Evolutionary conservation across 2,888 invertebrate genomes (phyloP), one percentile per base, ranked within the genome.

Genomic region (Ctena decussata): DNA sequence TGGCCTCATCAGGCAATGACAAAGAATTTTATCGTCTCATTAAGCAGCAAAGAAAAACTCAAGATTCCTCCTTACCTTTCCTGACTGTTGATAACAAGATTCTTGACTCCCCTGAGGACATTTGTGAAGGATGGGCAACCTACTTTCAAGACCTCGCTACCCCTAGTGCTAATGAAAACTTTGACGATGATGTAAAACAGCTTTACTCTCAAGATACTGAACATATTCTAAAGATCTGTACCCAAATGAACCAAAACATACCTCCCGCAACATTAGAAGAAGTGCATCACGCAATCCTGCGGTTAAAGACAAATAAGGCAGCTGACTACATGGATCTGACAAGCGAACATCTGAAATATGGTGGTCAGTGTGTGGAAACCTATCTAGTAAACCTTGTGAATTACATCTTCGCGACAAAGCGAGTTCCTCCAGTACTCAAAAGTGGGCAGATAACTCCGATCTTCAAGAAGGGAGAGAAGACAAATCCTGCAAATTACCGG

Each of bases 391-490:
- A 69, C 21, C 24, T 69, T 8, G 35, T 69, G 27, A 69, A 69
- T 27, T 69, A 27, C 24, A 30, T 69, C 5, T 32, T 37, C 18
- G 37, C 12, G 27, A 12, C 15, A 21, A 69, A 32, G 21, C 6
- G 18, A 35, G 32, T 37, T 6, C 37, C 12, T 15, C 27, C 32
- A 41, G 27, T 44, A 2, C 24, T 44, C 21, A 39, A 73, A n/a
- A 21, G 0, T 21, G 44, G 73, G 18, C 41, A 24, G 18, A 18
- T 69, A n/a, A 35, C 37, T 18, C 69, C 32, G 15, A 37, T 69
- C 30, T 69, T 69, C 69, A 69, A 69, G 18, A 69, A 69, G 32
- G 69, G 69, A 27, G 46, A 73, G 21, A 21, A 44, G n/a, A 41
- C 73, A 21, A 21, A 41, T 27, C 41, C 73, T 30, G 41, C 44